These are phyloP conservation scores for Diadema setosum DNA, from an alignment of 35 echinoderm and acorn worm genomes.

Conservation along the genomic window DNA sequence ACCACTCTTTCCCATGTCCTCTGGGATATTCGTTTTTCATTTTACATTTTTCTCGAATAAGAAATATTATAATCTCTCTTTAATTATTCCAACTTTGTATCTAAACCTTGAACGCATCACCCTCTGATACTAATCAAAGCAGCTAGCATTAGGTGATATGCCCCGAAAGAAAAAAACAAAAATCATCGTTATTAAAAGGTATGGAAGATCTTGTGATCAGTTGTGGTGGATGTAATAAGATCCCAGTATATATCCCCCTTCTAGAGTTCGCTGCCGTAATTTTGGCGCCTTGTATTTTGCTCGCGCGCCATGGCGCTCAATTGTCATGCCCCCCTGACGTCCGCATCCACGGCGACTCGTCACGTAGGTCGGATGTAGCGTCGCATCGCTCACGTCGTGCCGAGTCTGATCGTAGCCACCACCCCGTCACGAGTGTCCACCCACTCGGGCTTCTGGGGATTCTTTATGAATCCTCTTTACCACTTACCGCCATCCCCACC, in stretches of 20 bases:
- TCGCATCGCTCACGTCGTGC: background rate
- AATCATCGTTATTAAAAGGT: background rate
- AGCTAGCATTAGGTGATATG: background rate
- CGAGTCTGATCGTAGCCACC: background rate
- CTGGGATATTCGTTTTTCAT: no score
- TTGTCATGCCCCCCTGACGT: background rate
- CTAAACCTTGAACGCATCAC: no score
- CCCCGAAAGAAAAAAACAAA: background rate
- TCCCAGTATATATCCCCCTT: background rate
- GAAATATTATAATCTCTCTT: no score
- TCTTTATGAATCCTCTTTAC: background rate
- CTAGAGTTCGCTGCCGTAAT: background rate
- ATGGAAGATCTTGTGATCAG: background rate
- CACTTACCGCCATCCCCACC: background rate
- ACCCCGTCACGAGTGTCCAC: background rate
- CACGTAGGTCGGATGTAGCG: slow-evolving; percentile 7
- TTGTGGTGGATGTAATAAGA: background rate
- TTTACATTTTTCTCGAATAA: no score
- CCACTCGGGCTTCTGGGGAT: background rate
- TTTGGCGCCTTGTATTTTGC: background rate
- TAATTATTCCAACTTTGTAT: no score
- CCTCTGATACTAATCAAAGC: no score
- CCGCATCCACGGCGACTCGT: background rate
- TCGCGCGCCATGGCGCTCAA: background rate
- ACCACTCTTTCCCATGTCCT: no score